Conservation (phyloP, 2,888 invertebrate species). For the Cerceris ruficornis region DNA sequence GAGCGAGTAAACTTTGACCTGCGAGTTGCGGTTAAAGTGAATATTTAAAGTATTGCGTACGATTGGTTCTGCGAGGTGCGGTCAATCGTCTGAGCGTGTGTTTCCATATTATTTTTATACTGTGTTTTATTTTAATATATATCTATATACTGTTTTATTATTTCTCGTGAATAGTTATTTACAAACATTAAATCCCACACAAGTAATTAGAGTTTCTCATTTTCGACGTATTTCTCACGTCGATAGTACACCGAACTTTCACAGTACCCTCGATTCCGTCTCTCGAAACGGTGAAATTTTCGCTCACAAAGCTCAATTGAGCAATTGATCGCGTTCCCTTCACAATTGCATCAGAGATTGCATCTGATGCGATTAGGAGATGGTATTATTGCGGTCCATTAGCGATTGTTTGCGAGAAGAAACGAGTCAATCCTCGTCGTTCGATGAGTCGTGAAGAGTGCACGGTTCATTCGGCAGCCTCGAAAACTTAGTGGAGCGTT, state of each 20-base stretch:
- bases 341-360: slow-evolving; percentile 48
- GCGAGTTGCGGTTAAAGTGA: too few species aligned
- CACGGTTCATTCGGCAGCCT: slow-evolving; percentile 53
- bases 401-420: slow-evolving; percentile 72
- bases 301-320: slow-evolving; percentile 32
- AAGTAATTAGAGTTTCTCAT: too few species aligned
- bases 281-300: background rate
- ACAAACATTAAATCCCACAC: too few species aligned
- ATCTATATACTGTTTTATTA: too few species aligned
- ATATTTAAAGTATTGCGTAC: too few species aligned
- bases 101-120: too few species aligned
- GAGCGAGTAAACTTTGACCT: too few species aligned
- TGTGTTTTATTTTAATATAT: too few species aligned
- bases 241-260: background rate
- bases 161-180: too few species aligned
- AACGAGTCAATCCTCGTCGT: slow-evolving; percentile 68
- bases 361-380: slow-evolving; percentile 59
- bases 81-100: too few species aligned
- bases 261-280: background rate
- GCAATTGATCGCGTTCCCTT: slow-evolving; percentile 47
- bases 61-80: too few species aligned
- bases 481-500: slow-evolving; percentile 72
- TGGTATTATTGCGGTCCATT: slow-evolving; percentile 75
- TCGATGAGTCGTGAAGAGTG: slow-evolving; percentile 65
- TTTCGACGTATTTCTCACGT: background rate